Percentiles rank a stretch among this genome's conserved stretches.
phyloP scores from a whole-genome alignment of 2,888 invertebrate genomes.

The Pyrrhia umbra region DNA sequence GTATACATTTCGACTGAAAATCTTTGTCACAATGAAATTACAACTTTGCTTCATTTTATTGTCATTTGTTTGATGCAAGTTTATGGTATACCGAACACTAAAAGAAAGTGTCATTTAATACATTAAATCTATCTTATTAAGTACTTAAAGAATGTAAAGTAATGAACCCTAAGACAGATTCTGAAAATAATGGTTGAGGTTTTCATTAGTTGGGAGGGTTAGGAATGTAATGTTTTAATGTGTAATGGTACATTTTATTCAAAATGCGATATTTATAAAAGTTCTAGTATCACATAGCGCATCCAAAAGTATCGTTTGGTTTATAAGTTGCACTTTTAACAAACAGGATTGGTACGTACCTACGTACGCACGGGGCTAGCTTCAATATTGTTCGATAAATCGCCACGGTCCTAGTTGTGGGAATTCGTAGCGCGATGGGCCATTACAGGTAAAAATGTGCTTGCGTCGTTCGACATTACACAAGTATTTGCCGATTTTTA shows the following conservation, averaged over 20 bases:
- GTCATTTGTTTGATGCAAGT: too few species aligned
- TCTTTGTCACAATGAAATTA: too few species aligned
- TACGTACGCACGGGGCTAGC: slow-evolving; percentile 41
- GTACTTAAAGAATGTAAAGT: too few species aligned
- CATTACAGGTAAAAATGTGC: slow-evolving; percentile 57
- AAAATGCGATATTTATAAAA: not conserved
- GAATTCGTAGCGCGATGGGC: slow-evolving; percentile 60
- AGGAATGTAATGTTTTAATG: not conserved
- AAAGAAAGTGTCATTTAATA: too few species aligned
- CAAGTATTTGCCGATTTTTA: slow-evolving; percentile 23
- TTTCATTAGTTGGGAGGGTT: too few species aligned
- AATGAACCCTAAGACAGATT: too few species aligned
- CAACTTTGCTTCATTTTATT: too few species aligned
- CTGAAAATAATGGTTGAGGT: too few species aligned
- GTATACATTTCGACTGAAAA: too few species aligned
- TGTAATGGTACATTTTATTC: too few species aligned
- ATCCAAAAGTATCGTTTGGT: slow-evolving; percentile 42
- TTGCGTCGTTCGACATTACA: slow-evolving; percentile 19
- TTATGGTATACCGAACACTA: too few species aligned
- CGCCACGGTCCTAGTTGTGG: slow-evolving; percentile 56
- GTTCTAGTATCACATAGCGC: slow-evolving; percentile 15
- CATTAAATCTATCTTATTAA: too few species aligned
- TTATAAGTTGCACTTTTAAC: slow-evolving; percentile 46
- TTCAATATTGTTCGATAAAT: slow-evolving; percentile 68
- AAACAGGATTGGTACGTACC: slow-evolving; percentile 21